Conservation (phyloP, 2,797 vertebrate genomes). For the Parauchenoglanis punctatus region DNA sequence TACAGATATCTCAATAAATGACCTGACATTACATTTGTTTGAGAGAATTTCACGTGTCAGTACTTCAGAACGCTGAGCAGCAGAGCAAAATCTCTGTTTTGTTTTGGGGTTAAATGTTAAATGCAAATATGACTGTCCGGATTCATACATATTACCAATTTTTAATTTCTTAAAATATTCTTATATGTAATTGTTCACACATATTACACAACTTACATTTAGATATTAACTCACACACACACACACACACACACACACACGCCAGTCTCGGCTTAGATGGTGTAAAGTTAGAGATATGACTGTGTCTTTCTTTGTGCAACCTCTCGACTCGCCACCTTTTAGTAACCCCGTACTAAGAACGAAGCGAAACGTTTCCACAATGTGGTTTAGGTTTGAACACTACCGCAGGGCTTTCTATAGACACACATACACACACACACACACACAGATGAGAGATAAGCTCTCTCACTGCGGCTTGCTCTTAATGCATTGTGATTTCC, state of each 20-base stretch:
- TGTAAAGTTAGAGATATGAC: slow-evolving; percentile 37
- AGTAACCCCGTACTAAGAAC: slow-evolving; percentile 28
- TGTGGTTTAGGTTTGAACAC: slow-evolving; percentile 49
- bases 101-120: not conserved
- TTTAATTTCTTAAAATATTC: not conserved
- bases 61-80: not conserved
- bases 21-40: not conserved
- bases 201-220: not conserved
- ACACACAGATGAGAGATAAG: slow-evolving; percentile 45
- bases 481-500: slow-evolving; percentile 33
- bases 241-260: not conserved
- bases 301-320: slow-evolving; percentile 32
- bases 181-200: not conserved
- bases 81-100: not conserved
- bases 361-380: slow-evolving; percentile 32
- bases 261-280: not conserved
- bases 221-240: not conserved
- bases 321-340: slow-evolving; percentile 21
- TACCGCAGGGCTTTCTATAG: slow-evolving; percentile 39
- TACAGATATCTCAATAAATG: not conserved
- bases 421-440: slow-evolving; percentile 5
- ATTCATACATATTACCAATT: not conserved
- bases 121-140: not conserved
- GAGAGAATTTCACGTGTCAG: not conserved
- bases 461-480: not conserved